phyloP scores from a whole-genome alignment of 1,140 invertebrate species.

The Stratiolaelaps scimitus region DNA sequence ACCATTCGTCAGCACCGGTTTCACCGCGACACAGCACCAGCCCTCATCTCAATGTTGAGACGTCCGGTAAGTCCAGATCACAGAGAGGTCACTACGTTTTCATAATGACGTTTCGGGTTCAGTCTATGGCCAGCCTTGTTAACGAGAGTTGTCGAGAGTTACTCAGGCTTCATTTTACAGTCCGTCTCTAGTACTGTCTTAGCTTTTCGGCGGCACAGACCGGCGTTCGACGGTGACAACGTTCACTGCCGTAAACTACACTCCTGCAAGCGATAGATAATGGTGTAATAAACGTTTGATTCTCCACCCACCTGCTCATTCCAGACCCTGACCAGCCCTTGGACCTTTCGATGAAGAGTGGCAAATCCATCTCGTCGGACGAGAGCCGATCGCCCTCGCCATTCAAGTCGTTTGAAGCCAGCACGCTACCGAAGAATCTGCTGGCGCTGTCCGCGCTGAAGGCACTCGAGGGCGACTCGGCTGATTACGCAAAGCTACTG shows the following conservation, averaged over 20 bases:
- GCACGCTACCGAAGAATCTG: conserved; percentile 7
- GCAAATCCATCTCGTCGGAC: conserved; percentile 37
- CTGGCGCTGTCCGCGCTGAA: conserved; percentile 22
- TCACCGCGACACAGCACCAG: conserved; percentile 10
- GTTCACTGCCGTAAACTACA: too few species aligned
- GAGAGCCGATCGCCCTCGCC: conserved; percentile 35
- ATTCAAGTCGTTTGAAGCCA: conserved; percentile 21
- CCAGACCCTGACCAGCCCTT: conserved; percentile 35
- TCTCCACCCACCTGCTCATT: too few species aligned
- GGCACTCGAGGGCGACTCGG: conserved; percentile 3
- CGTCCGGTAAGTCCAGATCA: neutral
- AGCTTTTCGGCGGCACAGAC: too few species aligned
- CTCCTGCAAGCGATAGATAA: too few species aligned
- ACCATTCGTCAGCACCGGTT: conserved; percentile 12
- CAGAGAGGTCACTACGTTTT: too few species aligned
- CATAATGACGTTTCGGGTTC: too few species aligned
- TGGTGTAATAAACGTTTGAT: too few species aligned
- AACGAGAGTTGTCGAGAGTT: too few species aligned
- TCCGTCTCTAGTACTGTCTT: too few species aligned
- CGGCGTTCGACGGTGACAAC: conserved; percentile 29
- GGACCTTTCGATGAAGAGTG: conserved; percentile 38
- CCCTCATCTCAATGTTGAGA: conserved; percentile 15
- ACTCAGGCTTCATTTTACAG: too few species aligned
- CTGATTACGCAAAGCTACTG: conserved; percentile 15
- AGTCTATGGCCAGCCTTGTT: too few species aligned